Base-by-base conservation (phyloP, 2,797 vertebrate genomes). In the Trachurus trachurus region DNA sequence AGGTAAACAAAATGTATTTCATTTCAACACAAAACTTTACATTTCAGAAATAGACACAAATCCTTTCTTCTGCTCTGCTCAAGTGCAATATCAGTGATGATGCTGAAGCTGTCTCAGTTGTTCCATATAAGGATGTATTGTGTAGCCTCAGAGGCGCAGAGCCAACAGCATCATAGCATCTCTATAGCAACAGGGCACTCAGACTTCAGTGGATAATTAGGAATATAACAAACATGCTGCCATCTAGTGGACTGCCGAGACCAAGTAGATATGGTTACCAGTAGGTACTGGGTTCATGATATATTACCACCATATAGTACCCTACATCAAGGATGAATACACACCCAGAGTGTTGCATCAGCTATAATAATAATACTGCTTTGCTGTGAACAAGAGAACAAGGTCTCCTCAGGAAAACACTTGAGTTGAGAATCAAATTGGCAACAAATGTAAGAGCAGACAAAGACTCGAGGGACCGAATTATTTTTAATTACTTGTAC, bases 131-230 rank as follows among this genome's bases (percentile, higher is more conserved):
- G 88, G 89, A 82, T 52, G 61, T 78, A 89, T 45, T 70, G 75
- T 77, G 64, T 2, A 49, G 69, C 74, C 69, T 84, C 57, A 40
- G 62, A 45, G 76, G 42, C 76, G 74, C 50, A 76, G 26, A 65
- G 59, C 54, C 63, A 73, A 58, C 70, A 78, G 91, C 85, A 83
- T 93, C 89, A 91, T 78, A 65, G 50, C 62, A 71, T 93, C 84
- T 67, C 94, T 86, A 92, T 92, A 71, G 90, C 82, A 94, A 93
- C 92, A 86, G 54, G 71, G 44, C 60, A 70, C 71, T 85, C 68
- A 74, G 58, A 53, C 53, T 31, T 42, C 39, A 53, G 60, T 70
- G n/a, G 66, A 61, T 63, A 54, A 66, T 75, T 52, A 44, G 21
- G 17, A 74, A 21, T 71, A 19, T 31, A 54, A 71, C 10, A 69